Percentiles rank a stretch among this genome's conserved stretches.
These are phyloP conservation scores for Cantharis rustica DNA, from an alignment of 2,888 invertebrate genomes.

Conservation along the genomic window DNA sequence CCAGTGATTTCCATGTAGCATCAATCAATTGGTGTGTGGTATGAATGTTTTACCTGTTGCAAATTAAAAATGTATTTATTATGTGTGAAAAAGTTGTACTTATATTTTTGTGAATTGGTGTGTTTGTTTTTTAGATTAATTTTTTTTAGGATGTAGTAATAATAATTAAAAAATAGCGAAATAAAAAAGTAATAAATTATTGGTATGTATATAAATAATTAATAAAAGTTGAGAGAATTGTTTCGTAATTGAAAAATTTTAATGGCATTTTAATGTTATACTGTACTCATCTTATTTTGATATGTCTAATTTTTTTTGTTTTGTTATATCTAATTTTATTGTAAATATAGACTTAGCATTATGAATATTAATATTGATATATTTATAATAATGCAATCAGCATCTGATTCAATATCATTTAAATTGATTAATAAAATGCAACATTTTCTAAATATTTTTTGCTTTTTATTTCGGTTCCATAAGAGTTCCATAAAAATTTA, in stretches of 20 bases:
- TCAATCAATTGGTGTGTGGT: constrained; percentile 21
- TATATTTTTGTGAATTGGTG: constrained; percentile 27
- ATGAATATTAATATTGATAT: constrained; percentile 56
- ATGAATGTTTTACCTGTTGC: constrained; percentile 36
- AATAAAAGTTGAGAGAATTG: background rate
- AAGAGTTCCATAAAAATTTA: no score
- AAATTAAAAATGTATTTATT: constrained; percentile 29
- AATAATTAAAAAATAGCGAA: background rate
- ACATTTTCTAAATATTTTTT: constrained; percentile 43
- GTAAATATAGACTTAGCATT: constrained; percentile 53
- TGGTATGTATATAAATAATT: constrained; percentile 1
- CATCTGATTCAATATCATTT: constrained; percentile 45
- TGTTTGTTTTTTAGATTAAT: constrained; percentile 17
- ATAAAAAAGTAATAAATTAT: constrained; percentile 6
- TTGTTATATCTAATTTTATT: constrained; percentile 46
- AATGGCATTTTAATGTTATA: constrained; percentile 10
- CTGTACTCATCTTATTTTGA: constrained; percentile 4
- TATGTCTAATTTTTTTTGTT: constrained; percentile 14
- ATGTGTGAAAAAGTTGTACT: constrained; percentile 26
- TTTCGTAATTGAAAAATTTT: constrained; percentile 7
- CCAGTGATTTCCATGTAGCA: constrained; percentile 21
- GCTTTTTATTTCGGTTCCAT: background rate
- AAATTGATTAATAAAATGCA: constrained; percentile 41
- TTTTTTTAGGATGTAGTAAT: constrained; percentile 7
- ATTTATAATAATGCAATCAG: constrained; percentile 55